phyloP scores from a whole-genome alignment of 2,797 vertebrate genomes.

The Coregonus ussuriensis region DNA sequence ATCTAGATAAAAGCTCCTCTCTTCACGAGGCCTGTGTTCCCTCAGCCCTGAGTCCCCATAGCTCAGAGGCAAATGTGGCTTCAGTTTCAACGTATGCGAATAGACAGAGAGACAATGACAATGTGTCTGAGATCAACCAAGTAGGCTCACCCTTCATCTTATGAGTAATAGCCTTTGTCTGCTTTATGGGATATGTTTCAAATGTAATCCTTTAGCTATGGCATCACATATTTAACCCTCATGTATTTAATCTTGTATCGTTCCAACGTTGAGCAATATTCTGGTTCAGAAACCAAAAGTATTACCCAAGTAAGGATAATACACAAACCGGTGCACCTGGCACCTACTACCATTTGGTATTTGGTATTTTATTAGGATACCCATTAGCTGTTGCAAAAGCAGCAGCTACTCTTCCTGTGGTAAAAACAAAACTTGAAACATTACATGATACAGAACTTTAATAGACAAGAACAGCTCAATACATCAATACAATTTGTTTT shows the following conservation, averaged over 20 bases:
- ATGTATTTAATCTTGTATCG: too few species aligned
- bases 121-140: neutral
- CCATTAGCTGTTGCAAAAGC: too few species aligned
- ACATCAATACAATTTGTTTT: too few species aligned
- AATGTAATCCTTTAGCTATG: neutral
- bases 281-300: neutral
- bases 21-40: slow-evolving; percentile 14
- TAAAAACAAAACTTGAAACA: too few species aligned
- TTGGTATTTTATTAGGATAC: too few species aligned
- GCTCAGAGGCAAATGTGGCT: slow-evolving; percentile 19
- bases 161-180: neutral
- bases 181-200: neutral
- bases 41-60: neutral
- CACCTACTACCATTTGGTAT: too few species aligned
- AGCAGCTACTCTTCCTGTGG: too few species aligned
- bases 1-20: slow-evolving; percentile 22
- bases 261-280: neutral
- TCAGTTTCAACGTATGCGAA: neutral
- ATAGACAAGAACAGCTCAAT: too few species aligned
- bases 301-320: neutral
- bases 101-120: neutral
- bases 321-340: too few species aligned
- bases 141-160: neutral
- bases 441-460: too few species aligned
- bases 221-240: too few species aligned